phyloP scores from a whole-genome alignment of 2,888 invertebrate genomes.

The Auanema freiburgensis region DNA sequence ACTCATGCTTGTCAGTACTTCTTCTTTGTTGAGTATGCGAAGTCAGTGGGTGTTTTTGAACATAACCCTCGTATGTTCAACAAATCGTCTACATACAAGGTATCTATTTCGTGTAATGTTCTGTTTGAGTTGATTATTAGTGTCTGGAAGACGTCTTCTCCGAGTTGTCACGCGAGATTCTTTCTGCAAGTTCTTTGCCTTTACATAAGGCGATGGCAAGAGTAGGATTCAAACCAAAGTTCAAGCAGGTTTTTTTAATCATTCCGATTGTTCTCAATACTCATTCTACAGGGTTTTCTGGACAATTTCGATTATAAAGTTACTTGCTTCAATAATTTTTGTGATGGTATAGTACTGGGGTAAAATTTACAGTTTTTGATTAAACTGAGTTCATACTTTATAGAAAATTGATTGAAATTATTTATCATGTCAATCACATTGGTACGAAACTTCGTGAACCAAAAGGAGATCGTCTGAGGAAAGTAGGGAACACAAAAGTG shows the following conservation, averaged over 20 bases:
- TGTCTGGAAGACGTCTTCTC: slow-evolving; percentile 27
- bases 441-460: slow-evolving; percentile 29
- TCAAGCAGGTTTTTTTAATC: slow-evolving; percentile 21
- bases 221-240: slow-evolving; percentile 26
- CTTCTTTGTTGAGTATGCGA: slow-evolving; percentile 27
- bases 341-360: slow-evolving; percentile 41
- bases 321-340: slow-evolving; percentile 24
- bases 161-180: slow-evolving; percentile 29
- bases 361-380: slow-evolving; percentile 5
- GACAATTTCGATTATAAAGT: slow-evolving; percentile 38
- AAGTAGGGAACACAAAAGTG: slow-evolving; percentile 35
- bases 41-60: slow-evolving; percentile 21
- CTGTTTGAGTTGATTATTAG: neutral
- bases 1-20: slow-evolving; percentile 21
- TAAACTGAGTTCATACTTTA: neutral
- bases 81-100: slow-evolving; percentile 24
- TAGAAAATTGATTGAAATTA: slow-evolving; percentile 28
- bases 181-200: slow-evolving; percentile 26
- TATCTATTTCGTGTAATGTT: neutral
- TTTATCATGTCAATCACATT: slow-evolving; percentile 12
- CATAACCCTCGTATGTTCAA: slow-evolving; percentile 28
- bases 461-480: slow-evolving; percentile 39
- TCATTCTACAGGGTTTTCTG: slow-evolving; percentile 24
- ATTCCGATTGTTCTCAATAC: neutral
- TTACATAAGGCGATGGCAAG: slow-evolving; percentile 26